Conservation (phyloP, 1,140 invertebrate genomes). For the Diachasmimorpha longicaudata region DNA sequence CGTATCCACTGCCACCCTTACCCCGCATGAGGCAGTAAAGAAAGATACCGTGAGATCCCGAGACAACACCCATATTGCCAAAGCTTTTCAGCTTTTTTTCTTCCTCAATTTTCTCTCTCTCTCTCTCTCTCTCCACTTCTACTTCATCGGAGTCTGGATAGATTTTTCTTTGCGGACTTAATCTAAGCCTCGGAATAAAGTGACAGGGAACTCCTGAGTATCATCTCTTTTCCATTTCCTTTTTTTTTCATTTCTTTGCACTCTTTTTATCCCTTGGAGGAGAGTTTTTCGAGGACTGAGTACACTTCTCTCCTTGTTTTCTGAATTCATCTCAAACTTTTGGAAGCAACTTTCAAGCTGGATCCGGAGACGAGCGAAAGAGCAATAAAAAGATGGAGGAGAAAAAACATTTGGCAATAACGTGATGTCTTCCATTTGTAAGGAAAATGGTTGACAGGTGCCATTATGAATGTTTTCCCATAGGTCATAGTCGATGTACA, state of each 20-base stretch:
- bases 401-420: background rate
- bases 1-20: slow-evolving; percentile 1
- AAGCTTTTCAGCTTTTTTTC: slow-evolving; percentile 36
- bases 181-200: slow-evolving; percentile 60
- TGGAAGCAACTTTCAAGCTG: slow-evolving; percentile 1
- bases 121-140: slow-evolving; percentile 30
- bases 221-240: slow-evolving; percentile 13
- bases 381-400: background rate
- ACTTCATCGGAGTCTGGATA: slow-evolving; percentile 39
- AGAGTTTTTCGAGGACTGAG: background rate
- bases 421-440: background rate
- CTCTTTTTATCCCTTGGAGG: background rate
- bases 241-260: slow-evolving; percentile 15
- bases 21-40: slow-evolving; percentile 5
- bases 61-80: slow-evolving; percentile 57
- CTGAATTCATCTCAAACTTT: slow-evolving; percentile 9
- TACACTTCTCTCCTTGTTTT: background rate
- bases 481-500: background rate
- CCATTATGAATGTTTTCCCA: background rate
- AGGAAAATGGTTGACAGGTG: background rate
- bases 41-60: slow-evolving; percentile 41
- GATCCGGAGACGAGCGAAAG: background rate
- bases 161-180: slow-evolving; percentile 61
- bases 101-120: slow-evolving; percentile 28
- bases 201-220: slow-evolving; percentile 43